These are phyloP conservation scores for Malurus cyaneus DNA, from an alignment of 2,113 vertebrate genomes.

Conservation along the genomic window DNA sequence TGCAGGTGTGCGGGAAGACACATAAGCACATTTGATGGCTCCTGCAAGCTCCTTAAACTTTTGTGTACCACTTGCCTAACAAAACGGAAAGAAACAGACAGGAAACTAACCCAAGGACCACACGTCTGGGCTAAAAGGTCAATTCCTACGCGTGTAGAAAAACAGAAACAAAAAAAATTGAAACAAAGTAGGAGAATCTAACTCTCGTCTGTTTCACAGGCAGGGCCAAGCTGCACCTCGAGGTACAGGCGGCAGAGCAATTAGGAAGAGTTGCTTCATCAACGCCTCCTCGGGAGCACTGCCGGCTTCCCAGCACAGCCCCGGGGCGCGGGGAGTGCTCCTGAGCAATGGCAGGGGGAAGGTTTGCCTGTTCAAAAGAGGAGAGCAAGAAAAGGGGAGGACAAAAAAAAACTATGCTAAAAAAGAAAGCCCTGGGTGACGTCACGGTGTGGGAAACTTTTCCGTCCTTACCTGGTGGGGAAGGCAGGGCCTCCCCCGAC, in stretches of 20 bases:
- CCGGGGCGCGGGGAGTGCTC: background rate
- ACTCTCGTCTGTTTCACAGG: background rate
- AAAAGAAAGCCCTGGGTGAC: background rate
- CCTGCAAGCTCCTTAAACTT: background rate
- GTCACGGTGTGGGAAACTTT: constrained; percentile 22
- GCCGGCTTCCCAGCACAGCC: background rate
- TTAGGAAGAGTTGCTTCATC: background rate
- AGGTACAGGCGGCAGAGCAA: background rate
- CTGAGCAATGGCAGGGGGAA: background rate
- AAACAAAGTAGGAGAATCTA: background rate
- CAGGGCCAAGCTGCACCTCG: background rate
- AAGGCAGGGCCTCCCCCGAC: background rate
- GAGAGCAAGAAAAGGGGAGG: background rate
- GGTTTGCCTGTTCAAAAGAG: background rate
- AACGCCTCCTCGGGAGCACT: background rate
- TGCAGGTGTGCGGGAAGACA: background rate
- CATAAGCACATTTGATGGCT: fast-evolving
- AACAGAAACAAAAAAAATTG: background rate
- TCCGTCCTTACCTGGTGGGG: background rate
- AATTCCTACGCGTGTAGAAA: background rate
- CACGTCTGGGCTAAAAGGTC: background rate
- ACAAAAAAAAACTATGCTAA: background rate
- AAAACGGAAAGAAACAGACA: background rate
- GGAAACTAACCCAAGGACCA: background rate
- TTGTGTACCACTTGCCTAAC: background rate